These are phyloP conservation scores for Popillia japonica DNA, from an alignment of 1,140 invertebrate species.

Conservation along the genomic window DNA sequence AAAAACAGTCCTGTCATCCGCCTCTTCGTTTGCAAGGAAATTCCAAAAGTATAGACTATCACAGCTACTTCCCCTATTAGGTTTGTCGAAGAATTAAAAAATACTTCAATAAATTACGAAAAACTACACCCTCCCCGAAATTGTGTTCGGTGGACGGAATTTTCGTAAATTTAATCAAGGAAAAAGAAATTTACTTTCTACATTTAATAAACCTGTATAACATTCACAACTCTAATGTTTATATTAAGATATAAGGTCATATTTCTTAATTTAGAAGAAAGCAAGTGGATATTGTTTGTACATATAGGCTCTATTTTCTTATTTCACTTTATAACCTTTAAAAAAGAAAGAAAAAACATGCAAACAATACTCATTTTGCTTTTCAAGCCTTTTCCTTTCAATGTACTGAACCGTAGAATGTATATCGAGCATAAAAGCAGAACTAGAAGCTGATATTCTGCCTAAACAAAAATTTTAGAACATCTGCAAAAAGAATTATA, in stretches of 20 bases:
- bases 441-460: too few species aligned
- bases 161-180: too few species aligned
- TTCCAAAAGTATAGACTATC: too few species aligned
- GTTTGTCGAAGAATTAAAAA: too few species aligned
- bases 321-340: constrained; percentile 23
- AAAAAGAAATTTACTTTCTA: not conserved
- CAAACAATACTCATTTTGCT: not conserved
- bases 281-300: constrained; percentile 10
- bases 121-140: too few species aligned
- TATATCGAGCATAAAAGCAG: too few species aligned
- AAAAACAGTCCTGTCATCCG: too few species aligned
- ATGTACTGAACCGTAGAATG: too few species aligned
- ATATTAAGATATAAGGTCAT: not conserved
- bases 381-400: not conserved
- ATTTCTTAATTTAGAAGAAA: not conserved
- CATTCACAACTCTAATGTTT: not conserved
- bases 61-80: too few species aligned
- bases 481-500: not conserved
- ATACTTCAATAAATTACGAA: too few species aligned
- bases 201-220: not conserved
- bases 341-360: not conserved
- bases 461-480: not conserved
- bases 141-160: too few species aligned
- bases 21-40: too few species aligned
- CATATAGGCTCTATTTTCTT: constrained; percentile 14